A percentile compares a stretch with the other conserved stretches of the same genome.
phyloP scores from a whole-genome alignment of 1,140 invertebrate genomes.

The Sycophila sp. region DNA sequence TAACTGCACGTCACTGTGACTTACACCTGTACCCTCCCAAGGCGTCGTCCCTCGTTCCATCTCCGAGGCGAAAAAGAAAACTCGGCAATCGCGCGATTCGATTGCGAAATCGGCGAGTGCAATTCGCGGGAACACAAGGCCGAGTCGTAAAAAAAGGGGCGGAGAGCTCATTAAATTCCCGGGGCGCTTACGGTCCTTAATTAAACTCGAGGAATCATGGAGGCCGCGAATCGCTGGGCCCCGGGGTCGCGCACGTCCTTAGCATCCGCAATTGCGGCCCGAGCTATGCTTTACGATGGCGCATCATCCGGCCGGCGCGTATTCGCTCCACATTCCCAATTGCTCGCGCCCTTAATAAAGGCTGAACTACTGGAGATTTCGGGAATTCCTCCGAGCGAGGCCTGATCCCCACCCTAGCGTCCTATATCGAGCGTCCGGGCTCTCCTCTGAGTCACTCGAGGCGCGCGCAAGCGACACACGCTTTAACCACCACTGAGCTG shows the following conservation, averaged over 20 bases:
- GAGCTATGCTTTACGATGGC: background rate
- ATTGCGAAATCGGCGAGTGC: too few species aligned
- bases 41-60: too few species aligned
- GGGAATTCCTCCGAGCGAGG: constrained; percentile 5
- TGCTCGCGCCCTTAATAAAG: constrained; percentile 13
- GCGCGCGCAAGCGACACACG: background rate
- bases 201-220: background rate
- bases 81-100: too few species aligned
- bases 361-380: background rate
- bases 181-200: background rate
- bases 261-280: background rate
- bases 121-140: too few species aligned
- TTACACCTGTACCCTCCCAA: too few species aligned
- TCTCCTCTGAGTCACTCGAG: background rate
- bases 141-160: background rate
- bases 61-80: too few species aligned
- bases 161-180: background rate
- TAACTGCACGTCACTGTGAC: too few species aligned
- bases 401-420: too few species aligned
- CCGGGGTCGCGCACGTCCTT: background rate
- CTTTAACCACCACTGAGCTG: background rate
- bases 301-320: background rate
- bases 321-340: constrained; percentile 20
- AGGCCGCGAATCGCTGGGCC: background rate
- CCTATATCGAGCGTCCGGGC: background rate